Base-by-base conservation (phyloP, 2,888 invertebrate species). In the Aspidiotus destructor region DNA sequence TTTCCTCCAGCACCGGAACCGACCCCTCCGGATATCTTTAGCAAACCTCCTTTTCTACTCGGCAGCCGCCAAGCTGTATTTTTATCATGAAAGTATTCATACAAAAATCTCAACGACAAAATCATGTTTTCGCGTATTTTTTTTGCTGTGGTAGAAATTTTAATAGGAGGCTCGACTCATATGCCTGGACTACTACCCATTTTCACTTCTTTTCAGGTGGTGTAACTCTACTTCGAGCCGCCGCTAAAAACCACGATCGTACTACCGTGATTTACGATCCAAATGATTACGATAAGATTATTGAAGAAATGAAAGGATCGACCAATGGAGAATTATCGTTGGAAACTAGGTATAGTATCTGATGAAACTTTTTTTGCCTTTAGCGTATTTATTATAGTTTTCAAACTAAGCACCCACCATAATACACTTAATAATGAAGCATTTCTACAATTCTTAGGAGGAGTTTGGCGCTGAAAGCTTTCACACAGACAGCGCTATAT, bases 201-300 rank as follows among this genome's bases (percentile, higher is more conserved):
- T 28, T 28, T 9, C 9, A 53, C 53, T 62, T 42, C 72, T 44
- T 72, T 70, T 9, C 65, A 81, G 82, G 83, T 72, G 98, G 98
- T 17, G 98, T 98, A 0, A 95, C 98, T 5, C 78, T 98, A 28
- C 79, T 98, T 17, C 81, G 98, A 74, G 97, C 98, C 1, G 98
- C 97, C 10, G 98, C 97, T 5, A 98, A 99, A 80, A 98, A 98
- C 80, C 94, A 97, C 77, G 84, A 86, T 58, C 84, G 97, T 75
- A 98, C 99, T 8, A 93, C 95, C 0, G 89, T 98, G 16, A 78
- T 98, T 70, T 95, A 94, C 76, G 96, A 98, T 78, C 92, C 94
- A 0, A 77, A 75, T 17, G 98, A 99, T 80, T 98, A 99, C 77
- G 80, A 81, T 1, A 82, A 80, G 72, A 84, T 95, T 73, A 79